A percentile compares a stretch with the other conserved stretches of the same genome.
phyloP scores from a whole-genome alignment of 2,113 vertebrate species.

The Lates calcarifer region DNA sequence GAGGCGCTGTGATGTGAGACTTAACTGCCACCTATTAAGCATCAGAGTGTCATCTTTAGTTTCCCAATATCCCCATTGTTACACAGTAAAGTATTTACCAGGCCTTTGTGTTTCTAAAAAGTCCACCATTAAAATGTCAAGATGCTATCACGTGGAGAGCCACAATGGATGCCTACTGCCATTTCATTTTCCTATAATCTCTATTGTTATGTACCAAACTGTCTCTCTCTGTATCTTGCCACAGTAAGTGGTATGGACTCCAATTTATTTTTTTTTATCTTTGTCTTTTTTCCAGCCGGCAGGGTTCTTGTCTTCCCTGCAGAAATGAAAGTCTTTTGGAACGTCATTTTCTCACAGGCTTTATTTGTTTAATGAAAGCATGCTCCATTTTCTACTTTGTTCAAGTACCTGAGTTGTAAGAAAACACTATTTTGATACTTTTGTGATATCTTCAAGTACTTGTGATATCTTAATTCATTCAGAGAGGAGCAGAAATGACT shows the following conservation, averaged over 20 bases:
- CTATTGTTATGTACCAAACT: constrained; percentile 11
- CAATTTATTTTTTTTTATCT: constrained; percentile 7
- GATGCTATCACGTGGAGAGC: constrained; percentile 28
- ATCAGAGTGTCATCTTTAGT: constrained; percentile 30
- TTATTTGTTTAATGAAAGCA: not conserved
- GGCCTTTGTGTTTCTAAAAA: constrained; percentile 14
- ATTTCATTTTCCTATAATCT: constrained; percentile 20
- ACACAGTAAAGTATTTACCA: not conserved
- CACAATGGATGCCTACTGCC: not conserved
- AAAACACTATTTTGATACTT: not conserved
- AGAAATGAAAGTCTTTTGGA: not conserved
- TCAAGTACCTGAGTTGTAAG: not conserved
- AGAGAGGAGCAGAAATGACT: not conserved
- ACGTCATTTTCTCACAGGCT: not conserved
- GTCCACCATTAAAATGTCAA: constrained; percentile 44
- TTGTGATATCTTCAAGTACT: not conserved
- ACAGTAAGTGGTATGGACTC: not conserved
- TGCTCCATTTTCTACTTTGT: not conserved
- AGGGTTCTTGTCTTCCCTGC: not conserved
- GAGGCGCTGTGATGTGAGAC: not conserved
- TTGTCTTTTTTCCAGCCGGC: not conserved
- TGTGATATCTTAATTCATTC: not conserved
- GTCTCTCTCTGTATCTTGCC: not conserved
- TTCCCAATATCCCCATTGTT: constrained; percentile 21
- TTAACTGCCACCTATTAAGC: constrained; percentile 12